These are phyloP conservation scores for Dicentrarchus labrax DNA, from an alignment of 2,113 vertebrate species.

Conservation along the genomic window DNA sequence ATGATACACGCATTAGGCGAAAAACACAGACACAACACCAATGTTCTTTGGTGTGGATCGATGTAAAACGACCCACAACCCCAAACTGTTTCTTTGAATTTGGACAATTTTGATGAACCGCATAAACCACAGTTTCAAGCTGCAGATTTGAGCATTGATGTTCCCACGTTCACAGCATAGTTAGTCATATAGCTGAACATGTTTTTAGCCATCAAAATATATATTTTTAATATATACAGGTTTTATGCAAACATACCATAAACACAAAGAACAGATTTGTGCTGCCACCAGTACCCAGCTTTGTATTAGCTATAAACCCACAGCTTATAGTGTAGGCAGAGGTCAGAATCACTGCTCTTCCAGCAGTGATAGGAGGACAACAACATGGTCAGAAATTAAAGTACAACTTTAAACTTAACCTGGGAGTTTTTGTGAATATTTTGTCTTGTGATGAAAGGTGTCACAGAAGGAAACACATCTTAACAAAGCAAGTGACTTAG, in stretches of 20 bases:
- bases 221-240: background rate
- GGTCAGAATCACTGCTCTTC: background rate
- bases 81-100: background rate
- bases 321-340: background rate
- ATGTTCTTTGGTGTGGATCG: too few relatives aligned
- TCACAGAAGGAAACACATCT: background rate
- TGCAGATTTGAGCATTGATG: background rate
- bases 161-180: background rate
- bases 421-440: too few relatives aligned
- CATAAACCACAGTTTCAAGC: background rate
- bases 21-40: background rate
- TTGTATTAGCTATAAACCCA: too few relatives aligned
- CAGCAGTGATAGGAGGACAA: background rate
- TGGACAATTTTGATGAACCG: background rate
- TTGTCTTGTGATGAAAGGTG: too few relatives aligned
- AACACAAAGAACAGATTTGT: background rate
- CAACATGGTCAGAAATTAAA: background rate
- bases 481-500: background rate
- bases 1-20: fast-evolving
- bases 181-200: too few relatives aligned
- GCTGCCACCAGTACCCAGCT: too few relatives aligned
- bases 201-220: background rate
- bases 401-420: too few relatives aligned
- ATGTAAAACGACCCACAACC: background rate
- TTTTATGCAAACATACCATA: background rate